Conservation (phyloP, 2,113 vertebrate genomes). For the Corythoichthys intestinalis region DNA sequence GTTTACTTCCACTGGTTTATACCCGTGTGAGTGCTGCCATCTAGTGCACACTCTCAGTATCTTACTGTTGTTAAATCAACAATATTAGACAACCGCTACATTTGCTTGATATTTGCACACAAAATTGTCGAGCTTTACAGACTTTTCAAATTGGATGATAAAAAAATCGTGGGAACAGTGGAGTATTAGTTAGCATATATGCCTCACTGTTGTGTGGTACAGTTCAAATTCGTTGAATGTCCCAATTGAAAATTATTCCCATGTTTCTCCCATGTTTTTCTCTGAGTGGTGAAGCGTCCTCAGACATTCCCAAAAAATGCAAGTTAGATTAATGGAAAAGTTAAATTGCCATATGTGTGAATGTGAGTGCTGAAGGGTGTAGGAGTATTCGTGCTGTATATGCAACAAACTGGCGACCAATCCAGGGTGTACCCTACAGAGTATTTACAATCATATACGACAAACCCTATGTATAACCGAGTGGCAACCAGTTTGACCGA, state of each 20-base stretch:
- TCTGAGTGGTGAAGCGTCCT: not conserved
- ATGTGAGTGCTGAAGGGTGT: not conserved
- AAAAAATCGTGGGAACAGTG: not conserved
- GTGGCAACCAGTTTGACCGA: not conserved
- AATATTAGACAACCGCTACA: no score
- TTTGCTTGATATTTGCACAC: not conserved
- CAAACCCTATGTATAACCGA: no score
- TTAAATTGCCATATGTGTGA: not conserved
- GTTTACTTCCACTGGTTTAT: not conserved
- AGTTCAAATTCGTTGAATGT: not conserved
- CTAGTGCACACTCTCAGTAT: slow-evolving; percentile 31
- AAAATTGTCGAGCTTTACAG: not conserved
- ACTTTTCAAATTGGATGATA: not conserved
- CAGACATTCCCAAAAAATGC: not conserved
- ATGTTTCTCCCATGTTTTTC: no score
- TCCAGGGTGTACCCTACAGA: not conserved
- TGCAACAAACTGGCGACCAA: not conserved
- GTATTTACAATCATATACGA: not conserved
- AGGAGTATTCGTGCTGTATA: not conserved
- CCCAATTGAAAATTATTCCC: no score
- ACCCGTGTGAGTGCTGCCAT: slow-evolving; percentile 37
- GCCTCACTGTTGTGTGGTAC: not conserved
- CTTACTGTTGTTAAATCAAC: no score
- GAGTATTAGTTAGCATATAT: not conserved
- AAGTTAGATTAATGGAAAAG: not conserved